phyloP scores from a whole-genome alignment of 2,113 vertebrate genomes.

The Calidris pugnax region DNA sequence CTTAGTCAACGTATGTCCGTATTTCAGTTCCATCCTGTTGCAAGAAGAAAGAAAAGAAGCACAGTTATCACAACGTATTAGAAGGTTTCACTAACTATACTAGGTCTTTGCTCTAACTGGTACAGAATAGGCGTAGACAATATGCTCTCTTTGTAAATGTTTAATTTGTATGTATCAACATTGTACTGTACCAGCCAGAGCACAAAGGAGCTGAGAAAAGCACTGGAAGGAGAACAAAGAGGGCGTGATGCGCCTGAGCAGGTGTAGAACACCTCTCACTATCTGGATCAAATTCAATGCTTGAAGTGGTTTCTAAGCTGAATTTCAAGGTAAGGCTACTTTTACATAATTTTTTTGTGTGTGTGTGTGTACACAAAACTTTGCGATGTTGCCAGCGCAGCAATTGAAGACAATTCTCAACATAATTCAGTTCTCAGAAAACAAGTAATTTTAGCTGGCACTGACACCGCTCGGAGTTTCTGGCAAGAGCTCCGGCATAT shows the following conservation, averaged over 20 bases:
- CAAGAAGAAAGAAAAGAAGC: background rate
- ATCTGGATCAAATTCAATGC: conserved; percentile 48
- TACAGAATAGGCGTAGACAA: background rate
- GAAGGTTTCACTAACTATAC: background rate
- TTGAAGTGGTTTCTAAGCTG: background rate
- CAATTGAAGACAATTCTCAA: conserved; percentile 22
- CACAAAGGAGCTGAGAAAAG: conserved; percentile 21
- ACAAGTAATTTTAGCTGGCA: conserved; percentile 58
- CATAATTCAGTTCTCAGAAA: conserved; percentile 25
- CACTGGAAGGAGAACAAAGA: conserved; percentile 33
- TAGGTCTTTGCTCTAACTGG: background rate
- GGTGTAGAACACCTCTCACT: conserved; percentile 17
- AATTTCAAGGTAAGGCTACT: background rate
- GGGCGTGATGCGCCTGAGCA: conserved; percentile 6
- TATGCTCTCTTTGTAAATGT: background rate
- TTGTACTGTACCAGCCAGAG: background rate
- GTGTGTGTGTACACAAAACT: background rate
- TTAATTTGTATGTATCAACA: conserved; percentile 4
- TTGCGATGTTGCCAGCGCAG: background rate
- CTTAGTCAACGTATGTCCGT: conserved; percentile 48
- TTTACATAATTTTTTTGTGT: background rate
- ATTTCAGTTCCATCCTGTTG: conserved; percentile 74
- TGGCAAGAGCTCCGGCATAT: conserved; percentile 15
- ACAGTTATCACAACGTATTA: background rate
- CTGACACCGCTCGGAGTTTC: background rate